Evolutionary conservation across 2,888 invertebrate genomes (phyloP), one percentile per base, ranked within the genome.

Genomic region (Ophion obscuratus): DNA sequence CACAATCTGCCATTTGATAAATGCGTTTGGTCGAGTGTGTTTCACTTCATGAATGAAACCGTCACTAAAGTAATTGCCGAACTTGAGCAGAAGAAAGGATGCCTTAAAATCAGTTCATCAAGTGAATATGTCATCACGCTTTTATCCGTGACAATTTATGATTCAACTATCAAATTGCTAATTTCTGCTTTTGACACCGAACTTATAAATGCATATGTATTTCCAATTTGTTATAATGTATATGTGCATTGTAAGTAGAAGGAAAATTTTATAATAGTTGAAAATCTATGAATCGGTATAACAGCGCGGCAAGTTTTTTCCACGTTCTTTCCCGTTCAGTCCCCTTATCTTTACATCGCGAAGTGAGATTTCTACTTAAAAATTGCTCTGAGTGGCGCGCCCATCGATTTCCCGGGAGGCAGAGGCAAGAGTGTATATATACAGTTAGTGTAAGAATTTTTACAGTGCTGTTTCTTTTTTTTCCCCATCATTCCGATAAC

Each of bases 181-280:
- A 36, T 36, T 36, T 36, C 6, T 36, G 36, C 36, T 36, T 7
- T 5, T 7, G 36, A 0, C 36, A 36, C 36, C 36, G 36, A 5
- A 36, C 36, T 36, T 36, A 5, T 36, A 36, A 36, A 6, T 36
- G 36, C 0, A 36, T 36, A 36, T 7, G 36, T 36, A 36, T 36
- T 36, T 36, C 6, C 10, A 11, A 68, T 44, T 20, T 47, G 14
- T 24, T 27, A 47, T 70, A 47, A 27, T 68, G 27, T 14, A 53
- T 27, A 53, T 9, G n/a, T 76, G 20, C 53, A 57, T 57, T 40
- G 74, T 47, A 67, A 61, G 79, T 70, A 53, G 57, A 75, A 79
- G 78, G 62, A 59, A 83, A 85, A 83, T 80, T 83, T 62, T 78
- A 81, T 85, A 81, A 78, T 68, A 68, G 73, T 78, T 24, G 74